Evolutionary conservation across 2,797 vertebrate genomes (phyloP).

Genomic region (Coreius guichenoti): DNA sequence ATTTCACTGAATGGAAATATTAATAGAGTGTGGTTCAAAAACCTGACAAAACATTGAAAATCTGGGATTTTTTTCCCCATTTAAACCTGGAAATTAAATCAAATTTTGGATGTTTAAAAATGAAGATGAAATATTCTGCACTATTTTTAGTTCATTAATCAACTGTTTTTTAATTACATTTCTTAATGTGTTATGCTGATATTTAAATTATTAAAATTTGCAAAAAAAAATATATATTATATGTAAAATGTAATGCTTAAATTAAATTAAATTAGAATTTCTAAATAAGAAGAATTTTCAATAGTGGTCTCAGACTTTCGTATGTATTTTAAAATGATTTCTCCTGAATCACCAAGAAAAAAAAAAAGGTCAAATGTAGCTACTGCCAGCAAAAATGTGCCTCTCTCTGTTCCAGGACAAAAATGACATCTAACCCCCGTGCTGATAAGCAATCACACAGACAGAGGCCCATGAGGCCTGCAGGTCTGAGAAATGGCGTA

Average conservation of each 20-base stretch:
- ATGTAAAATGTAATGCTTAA: neutral
- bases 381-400: neutral
- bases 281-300: neutral
- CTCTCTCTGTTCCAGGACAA: constrained; percentile 29
- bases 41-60: neutral
- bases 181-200: neutral
- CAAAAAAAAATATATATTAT: neutral
- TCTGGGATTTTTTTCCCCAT: neutral
- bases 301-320: neutral
- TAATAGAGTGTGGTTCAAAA: neutral
- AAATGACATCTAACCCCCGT: constrained; percentile 41
- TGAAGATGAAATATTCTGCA: neutral
- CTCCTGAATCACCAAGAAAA: neutral
- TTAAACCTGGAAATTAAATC: neutral
- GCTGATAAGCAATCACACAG: constrained; percentile 51
- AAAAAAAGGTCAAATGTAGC: constrained; percentile 4
- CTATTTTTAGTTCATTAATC: neutral
- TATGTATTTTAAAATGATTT: neutral
- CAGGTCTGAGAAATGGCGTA: constrained; percentile 34
- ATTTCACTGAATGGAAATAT: neutral
- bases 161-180: neutral
- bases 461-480: constrained; percentile 41
- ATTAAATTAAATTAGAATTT: no score
- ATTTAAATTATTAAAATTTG: neutral
- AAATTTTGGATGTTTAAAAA: neutral